These are phyloP conservation scores for Triplophysa dalaica DNA, from an alignment of 2,113 vertebrate genomes.

Conservation along the genomic window DNA sequence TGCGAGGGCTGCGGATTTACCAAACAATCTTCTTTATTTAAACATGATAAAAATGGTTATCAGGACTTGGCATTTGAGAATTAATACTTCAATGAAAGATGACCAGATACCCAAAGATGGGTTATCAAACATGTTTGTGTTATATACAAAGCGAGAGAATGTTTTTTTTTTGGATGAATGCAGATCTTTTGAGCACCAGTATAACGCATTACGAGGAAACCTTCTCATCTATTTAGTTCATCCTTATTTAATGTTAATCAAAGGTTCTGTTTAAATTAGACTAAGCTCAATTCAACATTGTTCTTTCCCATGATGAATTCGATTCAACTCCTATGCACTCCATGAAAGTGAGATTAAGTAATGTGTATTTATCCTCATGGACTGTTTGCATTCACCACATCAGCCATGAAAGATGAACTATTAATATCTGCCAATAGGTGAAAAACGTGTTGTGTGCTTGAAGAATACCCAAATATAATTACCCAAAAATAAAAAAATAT, in stretches of 20 bases:
- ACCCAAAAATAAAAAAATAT: too few relatives aligned
- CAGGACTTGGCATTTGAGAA: too few relatives aligned
- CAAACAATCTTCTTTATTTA: too few relatives aligned
- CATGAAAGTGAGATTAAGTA: conserved; percentile 12
- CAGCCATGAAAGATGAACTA: conserved; percentile 11
- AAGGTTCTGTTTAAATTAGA: background rate
- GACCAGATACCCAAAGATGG: too few relatives aligned
- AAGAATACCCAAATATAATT: too few relatives aligned
- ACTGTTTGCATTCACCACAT: conserved; percentile 23
- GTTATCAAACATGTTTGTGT: background rate
- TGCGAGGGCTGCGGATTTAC: too few relatives aligned
- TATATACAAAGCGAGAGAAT: background rate
- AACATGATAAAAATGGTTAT: too few relatives aligned
- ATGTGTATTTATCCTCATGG: conserved; percentile 33
- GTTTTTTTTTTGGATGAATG: background rate
- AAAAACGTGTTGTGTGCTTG: background rate
- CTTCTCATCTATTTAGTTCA: background rate
- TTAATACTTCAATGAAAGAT: too few relatives aligned
- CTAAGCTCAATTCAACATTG: background rate
- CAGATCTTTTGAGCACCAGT: background rate
- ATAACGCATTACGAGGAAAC: background rate
- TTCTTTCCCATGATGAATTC: background rate
- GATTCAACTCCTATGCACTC: conserved; percentile 11
- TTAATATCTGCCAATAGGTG: background rate
- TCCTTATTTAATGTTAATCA: conserved; percentile 8